A percentile compares a stretch with the other conserved stretches of the same genome.
Evolutionary conservation across 2,113 vertebrate genomes (phyloP).

Genomic region (Callopanchax toddi): DNA sequence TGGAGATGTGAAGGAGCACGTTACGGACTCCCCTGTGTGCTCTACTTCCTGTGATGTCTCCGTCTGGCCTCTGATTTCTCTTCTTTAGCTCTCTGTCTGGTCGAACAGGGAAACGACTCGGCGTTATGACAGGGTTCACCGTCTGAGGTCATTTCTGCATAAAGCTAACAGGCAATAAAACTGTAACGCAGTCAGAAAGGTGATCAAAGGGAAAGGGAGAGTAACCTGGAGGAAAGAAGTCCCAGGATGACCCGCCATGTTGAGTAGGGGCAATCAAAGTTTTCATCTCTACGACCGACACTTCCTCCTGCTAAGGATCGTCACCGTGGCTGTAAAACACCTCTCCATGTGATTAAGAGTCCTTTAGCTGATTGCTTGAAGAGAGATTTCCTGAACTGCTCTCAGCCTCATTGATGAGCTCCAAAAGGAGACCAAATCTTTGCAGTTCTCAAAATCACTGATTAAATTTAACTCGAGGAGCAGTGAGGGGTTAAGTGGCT

Average conservation of each 20-base stretch:
- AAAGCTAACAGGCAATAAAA: slow-evolving; percentile 15
- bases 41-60: background rate
- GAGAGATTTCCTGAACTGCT: slow-evolving; percentile 20
- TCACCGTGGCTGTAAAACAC: slow-evolving; percentile 50
- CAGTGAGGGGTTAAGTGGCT: background rate
- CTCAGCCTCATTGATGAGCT: slow-evolving; percentile 8
- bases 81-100: slow-evolving; percentile 17
- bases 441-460: slow-evolving; percentile 6
- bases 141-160: slow-evolving; percentile 31
- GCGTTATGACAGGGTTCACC: slow-evolving; percentile 38
- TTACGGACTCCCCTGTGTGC: background rate
- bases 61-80: background rate
- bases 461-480: background rate
- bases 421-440: background rate
- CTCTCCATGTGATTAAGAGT: slow-evolving; percentile 69
- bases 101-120: slow-evolving; percentile 13
- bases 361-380: slow-evolving; percentile 41
- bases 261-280: background rate
- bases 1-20: too few species aligned
- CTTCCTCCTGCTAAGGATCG: slow-evolving; percentile 47
- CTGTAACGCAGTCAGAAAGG: slow-evolving; percentile 22
- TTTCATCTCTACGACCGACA: slow-evolving; percentile 1
- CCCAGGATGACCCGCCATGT: background rate
- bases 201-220: slow-evolving; percentile 5
- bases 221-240: background rate